phyloP scores from a whole-genome alignment of 2,797 vertebrate species.

The Pseudomugil gertrudae region DNA sequence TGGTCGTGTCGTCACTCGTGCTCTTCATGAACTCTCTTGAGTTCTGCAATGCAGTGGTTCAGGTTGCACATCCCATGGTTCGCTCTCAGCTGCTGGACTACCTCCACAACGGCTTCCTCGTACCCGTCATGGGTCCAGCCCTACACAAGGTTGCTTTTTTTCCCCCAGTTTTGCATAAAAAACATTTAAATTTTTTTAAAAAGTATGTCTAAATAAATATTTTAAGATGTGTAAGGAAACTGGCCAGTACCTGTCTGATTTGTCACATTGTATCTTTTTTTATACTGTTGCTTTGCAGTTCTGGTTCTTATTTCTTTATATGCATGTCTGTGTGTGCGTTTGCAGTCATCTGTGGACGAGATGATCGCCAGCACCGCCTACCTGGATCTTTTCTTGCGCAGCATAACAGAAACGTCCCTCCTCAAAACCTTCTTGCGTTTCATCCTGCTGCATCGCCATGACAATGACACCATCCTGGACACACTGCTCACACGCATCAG shows the following conservation, averaged over 20 bases:
- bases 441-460: slow-evolving; percentile 92
- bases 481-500: slow-evolving; percentile 92
- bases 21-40: slow-evolving; percentile 98
- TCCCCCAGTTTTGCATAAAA: too few relatives aligned
- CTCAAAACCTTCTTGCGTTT: slow-evolving; percentile 96
- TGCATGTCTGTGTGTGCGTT: slow-evolving; percentile 9
- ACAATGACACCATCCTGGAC: slow-evolving; percentile 93
- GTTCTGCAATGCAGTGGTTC: slow-evolving; percentile 96
- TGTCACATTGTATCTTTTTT: not conserved
- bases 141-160: slow-evolving; percentile 83
- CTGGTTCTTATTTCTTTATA: not conserved
- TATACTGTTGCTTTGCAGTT: not conserved
- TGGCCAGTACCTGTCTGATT: too few relatives aligned
- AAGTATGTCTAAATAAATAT: too few relatives aligned
- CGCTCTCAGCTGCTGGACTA: slow-evolving; percentile 95
- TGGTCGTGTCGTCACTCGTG: slow-evolving; percentile 89
- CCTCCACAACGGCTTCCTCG: slow-evolving; percentile 95
- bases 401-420: slow-evolving; percentile 89
- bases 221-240: not conserved
- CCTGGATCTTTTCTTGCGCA: slow-evolving; percentile 96
- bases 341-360: slow-evolving; percentile 93
- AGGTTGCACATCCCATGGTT: slow-evolving; percentile 93
- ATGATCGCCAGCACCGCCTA: slow-evolving; percentile 98
- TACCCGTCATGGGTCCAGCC: slow-evolving; percentile 95
- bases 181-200: too few relatives aligned